phyloP scores from a whole-genome alignment of 2,113 vertebrate species.

The Pedionomus torquatus region DNA sequence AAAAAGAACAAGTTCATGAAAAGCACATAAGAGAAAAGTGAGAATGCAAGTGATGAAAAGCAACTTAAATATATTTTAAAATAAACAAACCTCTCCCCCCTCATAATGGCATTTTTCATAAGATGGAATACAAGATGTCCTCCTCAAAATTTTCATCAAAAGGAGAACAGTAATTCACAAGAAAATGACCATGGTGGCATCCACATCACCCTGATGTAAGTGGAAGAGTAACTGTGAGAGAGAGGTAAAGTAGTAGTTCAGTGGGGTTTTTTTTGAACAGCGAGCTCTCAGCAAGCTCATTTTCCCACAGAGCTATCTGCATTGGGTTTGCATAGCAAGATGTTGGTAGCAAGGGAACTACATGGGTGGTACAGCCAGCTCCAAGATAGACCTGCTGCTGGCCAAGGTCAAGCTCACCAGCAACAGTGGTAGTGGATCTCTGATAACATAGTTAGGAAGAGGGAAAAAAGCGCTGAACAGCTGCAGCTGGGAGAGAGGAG shows the following conservation, averaged over 20 bases:
- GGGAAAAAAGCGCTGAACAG: not conserved
- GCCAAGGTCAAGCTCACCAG: not conserved
- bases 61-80: not conserved
- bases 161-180: not conserved
- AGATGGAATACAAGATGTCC: not conserved
- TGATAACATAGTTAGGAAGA: not conserved
- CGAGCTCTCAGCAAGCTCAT: not conserved
- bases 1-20: not conserved
- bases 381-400: not conserved
- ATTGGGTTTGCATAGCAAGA: not conserved
- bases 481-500: not conserved
- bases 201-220: not conserved
- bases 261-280: not conserved
- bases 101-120: not conserved
- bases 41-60: not conserved
- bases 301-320: not conserved
- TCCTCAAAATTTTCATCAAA: not conserved
- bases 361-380: not conserved
- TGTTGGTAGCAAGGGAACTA: not conserved
- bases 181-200: not conserved
- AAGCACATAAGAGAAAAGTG: not conserved
- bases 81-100: no score
- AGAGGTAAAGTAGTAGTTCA: not conserved
- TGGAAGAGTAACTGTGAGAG: not conserved
- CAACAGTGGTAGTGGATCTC: no score